Percentiles rank a stretch among this genome's conserved stretches.
phyloP scores from a whole-genome alignment of 1,140 invertebrate species.

The Doryteuthis pealeii region DNA sequence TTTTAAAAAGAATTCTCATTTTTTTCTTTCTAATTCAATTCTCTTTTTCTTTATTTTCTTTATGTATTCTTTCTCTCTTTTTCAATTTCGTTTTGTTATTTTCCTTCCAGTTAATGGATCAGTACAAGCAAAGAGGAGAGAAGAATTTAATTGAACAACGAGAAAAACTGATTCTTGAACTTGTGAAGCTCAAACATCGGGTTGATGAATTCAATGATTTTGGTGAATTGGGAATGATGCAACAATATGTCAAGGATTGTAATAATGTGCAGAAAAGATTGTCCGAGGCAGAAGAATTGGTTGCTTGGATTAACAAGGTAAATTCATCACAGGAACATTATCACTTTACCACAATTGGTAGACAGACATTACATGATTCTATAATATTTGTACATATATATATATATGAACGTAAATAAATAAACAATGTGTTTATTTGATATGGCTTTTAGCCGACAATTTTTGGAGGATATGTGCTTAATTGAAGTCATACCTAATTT shows the following conservation, averaged over 20 bases:
- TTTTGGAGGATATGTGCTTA: no score
- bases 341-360: no score
- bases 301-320: constrained; percentile 79
- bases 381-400: no score
- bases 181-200: constrained; percentile 73
- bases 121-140: constrained; percentile 78
- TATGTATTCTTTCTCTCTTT: background rate
- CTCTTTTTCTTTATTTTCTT: no score
- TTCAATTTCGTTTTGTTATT: background rate
- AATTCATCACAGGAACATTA: no score
- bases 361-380: no score
- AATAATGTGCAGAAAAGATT: constrained; percentile 74
- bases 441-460: no score
- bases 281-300: constrained; percentile 72
- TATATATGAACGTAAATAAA: no score
- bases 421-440: no score
- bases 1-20: no score
- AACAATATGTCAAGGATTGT: constrained; percentile 66
- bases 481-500: no score
- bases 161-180: constrained; percentile 69
- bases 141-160: constrained; percentile 72
- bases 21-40: no score
- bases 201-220: constrained; percentile 64
- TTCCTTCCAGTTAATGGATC: constrained; percentile 69
- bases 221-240: constrained; percentile 62